phyloP scores from a whole-genome alignment of 2,113 vertebrate species.

The Ciconia maguari region DNA sequence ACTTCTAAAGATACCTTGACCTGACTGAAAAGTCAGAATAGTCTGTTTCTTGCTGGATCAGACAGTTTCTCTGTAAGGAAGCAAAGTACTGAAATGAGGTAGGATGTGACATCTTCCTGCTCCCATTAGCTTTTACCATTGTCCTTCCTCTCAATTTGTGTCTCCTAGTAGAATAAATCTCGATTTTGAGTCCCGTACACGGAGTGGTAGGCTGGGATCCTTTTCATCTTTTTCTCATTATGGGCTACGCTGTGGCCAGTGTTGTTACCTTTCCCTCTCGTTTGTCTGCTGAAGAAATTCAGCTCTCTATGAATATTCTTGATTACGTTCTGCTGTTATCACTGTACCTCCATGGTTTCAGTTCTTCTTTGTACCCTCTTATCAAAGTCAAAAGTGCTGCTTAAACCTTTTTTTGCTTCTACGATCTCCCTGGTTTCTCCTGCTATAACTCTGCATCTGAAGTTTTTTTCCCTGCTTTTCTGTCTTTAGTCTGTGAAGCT shows the following conservation, averaged over 20 bases:
- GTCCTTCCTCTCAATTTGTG: background rate
- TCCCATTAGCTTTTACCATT: background rate
- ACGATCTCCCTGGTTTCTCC: background rate
- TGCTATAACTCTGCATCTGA: background rate
- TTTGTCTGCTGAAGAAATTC: background rate
- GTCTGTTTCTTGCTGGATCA: background rate
- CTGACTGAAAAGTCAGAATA: background rate
- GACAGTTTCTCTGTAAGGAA: background rate
- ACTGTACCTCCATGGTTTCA: background rate
- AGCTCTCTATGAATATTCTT: background rate
- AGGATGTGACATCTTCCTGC: background rate
- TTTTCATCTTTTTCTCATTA: background rate
- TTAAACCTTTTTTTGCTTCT: background rate
- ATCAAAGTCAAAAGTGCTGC: background rate
- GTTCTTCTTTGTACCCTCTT: background rate
- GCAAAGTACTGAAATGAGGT: background rate
- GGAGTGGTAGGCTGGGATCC: background rate
- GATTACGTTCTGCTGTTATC: background rate
- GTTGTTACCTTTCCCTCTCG: background rate
- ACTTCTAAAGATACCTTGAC: background rate
- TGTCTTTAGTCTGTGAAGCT: background rate
- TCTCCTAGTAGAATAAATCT: background rate
- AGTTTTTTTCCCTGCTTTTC: background rate
- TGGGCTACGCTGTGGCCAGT: background rate
- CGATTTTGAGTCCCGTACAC: background rate